Conservation (phyloP, 2,888 invertebrate genomes). For the Digitonthophagus gazella region DNA sequence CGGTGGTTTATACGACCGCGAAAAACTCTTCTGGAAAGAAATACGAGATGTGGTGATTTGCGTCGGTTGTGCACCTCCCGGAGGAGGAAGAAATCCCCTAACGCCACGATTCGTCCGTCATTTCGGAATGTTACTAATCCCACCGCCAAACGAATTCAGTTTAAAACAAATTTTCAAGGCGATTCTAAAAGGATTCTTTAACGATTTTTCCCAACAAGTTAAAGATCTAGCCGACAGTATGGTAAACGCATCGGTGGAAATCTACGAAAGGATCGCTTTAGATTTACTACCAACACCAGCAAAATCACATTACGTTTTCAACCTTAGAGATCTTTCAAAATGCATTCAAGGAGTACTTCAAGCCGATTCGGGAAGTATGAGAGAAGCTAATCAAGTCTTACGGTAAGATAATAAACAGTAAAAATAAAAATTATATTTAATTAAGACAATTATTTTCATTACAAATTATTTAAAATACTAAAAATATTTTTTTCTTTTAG, state of each 20-base stretch:
- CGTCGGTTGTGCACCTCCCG: constrained; percentile 86
- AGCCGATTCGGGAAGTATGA: constrained; percentile 67
- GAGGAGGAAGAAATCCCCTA: constrained; percentile 84
- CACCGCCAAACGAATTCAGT: constrained; percentile 74
- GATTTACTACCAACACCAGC: constrained; percentile 87
- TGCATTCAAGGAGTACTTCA: constrained; percentile 88
- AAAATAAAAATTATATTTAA: background rate
- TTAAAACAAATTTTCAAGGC: constrained; percentile 77
- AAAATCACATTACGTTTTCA: constrained; percentile 92
- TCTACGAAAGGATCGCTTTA: constrained; percentile 75
- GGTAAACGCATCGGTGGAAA: constrained; percentile 79
- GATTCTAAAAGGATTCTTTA: constrained; percentile 73
- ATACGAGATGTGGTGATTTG: constrained; percentile 80
- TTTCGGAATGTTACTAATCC: constrained; percentile 82
- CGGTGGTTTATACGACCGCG: constrained; percentile 81
- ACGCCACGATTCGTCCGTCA: constrained; percentile 84
- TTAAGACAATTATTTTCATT: background rate
- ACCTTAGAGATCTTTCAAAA: constrained; percentile 86
- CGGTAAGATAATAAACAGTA: constrained; percentile 50
- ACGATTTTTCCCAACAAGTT: constrained; percentile 72
- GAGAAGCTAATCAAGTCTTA: constrained; percentile 65
- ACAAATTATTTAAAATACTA: background rate
- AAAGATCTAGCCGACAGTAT: constrained; percentile 67
- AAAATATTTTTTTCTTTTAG: constrained; percentile 49
- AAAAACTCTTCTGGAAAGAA: constrained; percentile 85